Evolutionary conservation across 2,113 vertebrate genomes (phyloP).

Genomic region (Chaetorhynchus papuensis): DNA sequence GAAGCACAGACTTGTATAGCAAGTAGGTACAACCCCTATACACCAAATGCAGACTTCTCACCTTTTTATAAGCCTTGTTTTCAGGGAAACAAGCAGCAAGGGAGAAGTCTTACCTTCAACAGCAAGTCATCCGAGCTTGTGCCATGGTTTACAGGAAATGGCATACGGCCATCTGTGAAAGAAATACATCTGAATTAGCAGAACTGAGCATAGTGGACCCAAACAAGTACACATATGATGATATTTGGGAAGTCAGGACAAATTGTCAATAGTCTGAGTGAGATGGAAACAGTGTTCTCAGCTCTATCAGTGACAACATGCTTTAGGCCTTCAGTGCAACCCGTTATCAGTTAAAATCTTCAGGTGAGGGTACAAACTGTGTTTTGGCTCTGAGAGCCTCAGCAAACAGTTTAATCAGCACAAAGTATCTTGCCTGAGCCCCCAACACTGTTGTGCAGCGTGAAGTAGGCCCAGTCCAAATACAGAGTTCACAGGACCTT

Average conservation of each 20-base stretch:
- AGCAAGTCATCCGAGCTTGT: constrained; percentile 79
- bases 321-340: background rate
- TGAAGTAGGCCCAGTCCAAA: background rate
- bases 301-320: background rate
- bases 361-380: background rate
- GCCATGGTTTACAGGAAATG: constrained; percentile 86
- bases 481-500: constrained; percentile 2
- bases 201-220: background rate
- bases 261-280: background rate
- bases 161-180: constrained; percentile 85
- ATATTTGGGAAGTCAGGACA: background rate
- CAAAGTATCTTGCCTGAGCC: background rate
- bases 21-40: background rate
- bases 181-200: background rate
- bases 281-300: background rate
- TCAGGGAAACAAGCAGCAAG: background rate
- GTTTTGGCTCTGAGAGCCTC: background rate
- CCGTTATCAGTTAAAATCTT: background rate
- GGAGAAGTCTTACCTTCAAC: constrained; percentile 73
- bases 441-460: background rate
- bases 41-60: background rate
- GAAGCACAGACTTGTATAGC: background rate
- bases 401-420: background rate
- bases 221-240: background rate
- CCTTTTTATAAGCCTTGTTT: background rate